Conservation (phyloP, 1,140 invertebrate species). For the Eurosta solidaginis region DNA sequence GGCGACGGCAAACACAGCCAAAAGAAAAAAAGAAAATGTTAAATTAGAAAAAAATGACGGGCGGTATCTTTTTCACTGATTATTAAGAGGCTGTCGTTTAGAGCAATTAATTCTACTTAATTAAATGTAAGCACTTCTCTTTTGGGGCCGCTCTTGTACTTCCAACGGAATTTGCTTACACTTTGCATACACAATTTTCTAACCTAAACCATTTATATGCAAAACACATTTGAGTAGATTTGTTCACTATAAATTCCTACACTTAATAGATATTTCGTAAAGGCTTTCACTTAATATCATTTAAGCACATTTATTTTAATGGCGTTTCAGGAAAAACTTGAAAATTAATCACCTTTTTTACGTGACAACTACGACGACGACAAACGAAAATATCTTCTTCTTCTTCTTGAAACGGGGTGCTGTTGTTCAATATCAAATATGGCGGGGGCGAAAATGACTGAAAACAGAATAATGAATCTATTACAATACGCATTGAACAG, state of each 20-base stretch:
- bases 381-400: conserved; percentile 32
- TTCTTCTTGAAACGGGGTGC: conserved; percentile 17
- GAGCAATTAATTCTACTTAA: not conserved
- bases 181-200: not conserved
- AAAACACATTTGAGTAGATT: conserved; percentile 9
- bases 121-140: not conserved
- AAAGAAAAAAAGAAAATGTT: conserved; percentile 14
- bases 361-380: conserved; percentile 30
- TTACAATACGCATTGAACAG: not conserved
- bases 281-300: not conserved
- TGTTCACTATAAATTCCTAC: not conserved
- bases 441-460: not conserved
- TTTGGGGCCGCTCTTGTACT: not conserved
- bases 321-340: not conserved
- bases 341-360: conserved; percentile 36
- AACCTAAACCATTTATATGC: not conserved
- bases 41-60: conserved; percentile 28
- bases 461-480: not conserved
- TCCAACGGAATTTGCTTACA: conserved; percentile 1
- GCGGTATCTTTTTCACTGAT: conserved; percentile 29
- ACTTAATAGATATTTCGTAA: too few species aligned
- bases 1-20: not conserved
- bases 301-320: not conserved
- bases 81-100: not conserved
- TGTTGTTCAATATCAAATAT: conserved; percentile 32